Percentiles rank a stretch among this genome's conserved stretches.
Evolutionary conservation across 2,888 invertebrate species (phyloP).

Genomic region (Drosophila aldrichi): DNA sequence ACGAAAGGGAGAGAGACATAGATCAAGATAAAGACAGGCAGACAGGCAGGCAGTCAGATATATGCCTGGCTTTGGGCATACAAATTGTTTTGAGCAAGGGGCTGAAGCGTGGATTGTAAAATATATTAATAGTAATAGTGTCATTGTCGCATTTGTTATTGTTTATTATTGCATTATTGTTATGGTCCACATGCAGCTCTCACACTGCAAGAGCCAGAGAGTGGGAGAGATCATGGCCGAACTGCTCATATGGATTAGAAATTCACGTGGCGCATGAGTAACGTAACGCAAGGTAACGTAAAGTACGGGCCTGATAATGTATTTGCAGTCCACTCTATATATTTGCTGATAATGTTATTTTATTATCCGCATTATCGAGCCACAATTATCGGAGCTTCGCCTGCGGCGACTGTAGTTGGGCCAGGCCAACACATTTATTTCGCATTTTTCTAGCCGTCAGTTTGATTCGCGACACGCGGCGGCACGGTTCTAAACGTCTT

Average conservation of each 20-base stretch:
- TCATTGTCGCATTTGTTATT: slow-evolving; percentile 71
- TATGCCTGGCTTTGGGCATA: background rate
- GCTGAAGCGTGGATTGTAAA: slow-evolving; percentile 9
- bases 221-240: background rate
- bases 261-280: slow-evolving; percentile 52
- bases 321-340: slow-evolving; percentile 27
- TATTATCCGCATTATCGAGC: slow-evolving; percentile 63
- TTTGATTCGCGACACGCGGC: slow-evolving; percentile 61
- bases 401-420: slow-evolving; percentile 1
- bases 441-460: slow-evolving; percentile 53
- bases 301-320: slow-evolving; percentile 24
- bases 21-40: background rate
- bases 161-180: slow-evolving; percentile 47
- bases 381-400: slow-evolving; percentile 43
- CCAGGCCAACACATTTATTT: slow-evolving; percentile 33
- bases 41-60: background rate
- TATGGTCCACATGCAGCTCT: background rate
- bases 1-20: background rate
- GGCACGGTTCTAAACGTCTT: slow-evolving; percentile 53
- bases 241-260: slow-evolving; percentile 10
- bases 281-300: background rate
- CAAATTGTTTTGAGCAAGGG: slow-evolving; percentile 8
- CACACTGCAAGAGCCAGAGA: background rate
- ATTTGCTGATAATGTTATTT: slow-evolving; percentile 47
- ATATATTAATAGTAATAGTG: slow-evolving; percentile 65